Conservation (phyloP, 2,888 invertebrate genomes). For the Caenorhabditis imperialis region DNA sequence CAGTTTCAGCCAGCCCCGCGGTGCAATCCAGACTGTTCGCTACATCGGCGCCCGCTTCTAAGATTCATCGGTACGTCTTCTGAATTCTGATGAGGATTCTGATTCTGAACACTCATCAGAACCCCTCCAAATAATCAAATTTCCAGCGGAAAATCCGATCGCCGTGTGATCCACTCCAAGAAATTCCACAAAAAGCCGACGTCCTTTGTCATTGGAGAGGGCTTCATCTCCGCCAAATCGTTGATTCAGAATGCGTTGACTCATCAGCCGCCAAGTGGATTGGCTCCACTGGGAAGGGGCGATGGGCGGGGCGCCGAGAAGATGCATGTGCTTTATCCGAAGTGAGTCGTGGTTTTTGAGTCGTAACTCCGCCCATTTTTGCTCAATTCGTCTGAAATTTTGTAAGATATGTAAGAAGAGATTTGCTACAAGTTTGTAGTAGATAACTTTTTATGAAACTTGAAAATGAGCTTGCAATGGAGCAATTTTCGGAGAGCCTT, state of each 20-base stretch:
- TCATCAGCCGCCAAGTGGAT: conserved; percentile 37
- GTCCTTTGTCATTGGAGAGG: conserved; percentile 12
- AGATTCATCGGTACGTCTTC: conserved; percentile 20
- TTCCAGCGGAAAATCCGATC: conserved; percentile 38
- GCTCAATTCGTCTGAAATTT: too few species aligned
- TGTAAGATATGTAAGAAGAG: too few species aligned
- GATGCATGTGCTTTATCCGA: conserved; percentile 38
- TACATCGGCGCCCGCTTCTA: conserved; percentile 4
- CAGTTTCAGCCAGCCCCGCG: conserved; percentile 5
- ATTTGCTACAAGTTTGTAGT: too few species aligned
- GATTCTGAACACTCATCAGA: too few species aligned
- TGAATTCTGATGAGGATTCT: too few species aligned
- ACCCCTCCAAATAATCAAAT: too few species aligned
- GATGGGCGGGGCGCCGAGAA: conserved; percentile 8
- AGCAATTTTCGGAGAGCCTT: too few species aligned
- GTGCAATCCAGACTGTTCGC: conserved; percentile 11
- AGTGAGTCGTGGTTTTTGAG: conserved; percentile 20
- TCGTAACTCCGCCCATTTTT: too few species aligned
- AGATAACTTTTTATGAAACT: too few species aligned
- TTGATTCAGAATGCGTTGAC: conserved; percentile 38
- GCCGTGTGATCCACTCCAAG: conserved; percentile 40
- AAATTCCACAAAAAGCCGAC: conserved; percentile 31
- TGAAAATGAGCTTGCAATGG: too few species aligned
- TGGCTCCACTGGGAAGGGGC: conserved; percentile 15
- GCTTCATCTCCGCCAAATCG: conserved; percentile 12